Evolutionary conservation across 2,888 invertebrate species (phyloP).

Genomic region (Junonia oenone): DNA sequence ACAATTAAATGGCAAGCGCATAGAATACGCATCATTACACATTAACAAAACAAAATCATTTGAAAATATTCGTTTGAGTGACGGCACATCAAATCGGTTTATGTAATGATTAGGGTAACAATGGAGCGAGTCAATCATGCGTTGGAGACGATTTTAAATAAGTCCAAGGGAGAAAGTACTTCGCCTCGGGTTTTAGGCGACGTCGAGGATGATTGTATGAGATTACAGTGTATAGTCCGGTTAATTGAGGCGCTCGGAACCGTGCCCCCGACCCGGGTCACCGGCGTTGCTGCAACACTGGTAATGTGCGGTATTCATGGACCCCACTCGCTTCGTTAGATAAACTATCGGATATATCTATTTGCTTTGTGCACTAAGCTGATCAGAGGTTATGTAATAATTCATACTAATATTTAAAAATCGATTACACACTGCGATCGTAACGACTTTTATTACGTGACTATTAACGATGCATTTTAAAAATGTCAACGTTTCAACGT

Average conservation of each 20-base stretch:
- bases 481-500: conserved; percentile 21
- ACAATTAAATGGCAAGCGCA: conserved; percentile 74
- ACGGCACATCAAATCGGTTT: conserved; percentile 66
- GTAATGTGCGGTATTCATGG: not conserved
- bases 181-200: conserved; percentile 46
- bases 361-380: not conserved
- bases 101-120: conserved; percentile 63
- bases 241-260: conserved; percentile 51
- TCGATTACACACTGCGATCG: not conserved
- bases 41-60: conserved; percentile 66
- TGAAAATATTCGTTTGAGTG: conserved; percentile 62
- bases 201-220: conserved; percentile 35
- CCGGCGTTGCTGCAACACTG: conserved; percentile 35
- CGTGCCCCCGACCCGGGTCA: conserved; percentile 44
- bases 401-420: not conserved
- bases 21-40: conserved; percentile 72
- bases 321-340: not conserved
- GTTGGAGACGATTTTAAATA: conserved; percentile 76
- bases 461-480: conserved; percentile 19
- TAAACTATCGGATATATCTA: not conserved
- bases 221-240: conserved; percentile 35
- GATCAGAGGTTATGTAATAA: not conserved
- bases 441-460: conserved; percentile 5
- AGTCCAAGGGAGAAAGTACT: conserved; percentile 71
- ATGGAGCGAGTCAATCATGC: conserved; percentile 65